Evolutionary conservation across 2,797 vertebrate species (phyloP).

Genomic region (Lates japonicus): DNA sequence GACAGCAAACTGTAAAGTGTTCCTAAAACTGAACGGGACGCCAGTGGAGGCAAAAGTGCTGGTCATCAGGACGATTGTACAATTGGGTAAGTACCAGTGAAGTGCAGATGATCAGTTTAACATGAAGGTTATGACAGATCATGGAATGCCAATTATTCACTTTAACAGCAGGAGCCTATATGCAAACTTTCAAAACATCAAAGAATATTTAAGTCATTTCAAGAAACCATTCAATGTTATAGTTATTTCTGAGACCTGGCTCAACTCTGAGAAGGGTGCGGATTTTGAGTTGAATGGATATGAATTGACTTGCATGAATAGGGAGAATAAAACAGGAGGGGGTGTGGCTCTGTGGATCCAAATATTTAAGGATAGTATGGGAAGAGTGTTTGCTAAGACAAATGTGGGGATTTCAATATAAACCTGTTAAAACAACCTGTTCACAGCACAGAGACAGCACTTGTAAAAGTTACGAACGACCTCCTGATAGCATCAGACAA

Average conservation of each 20-base stretch:
- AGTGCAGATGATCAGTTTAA: not conserved
- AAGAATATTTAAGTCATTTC: not conserved
- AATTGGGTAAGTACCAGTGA: not conserved
- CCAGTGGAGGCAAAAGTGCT: not conserved
- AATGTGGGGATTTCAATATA: not conserved
- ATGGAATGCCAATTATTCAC: no score
- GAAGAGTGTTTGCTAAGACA: not conserved
- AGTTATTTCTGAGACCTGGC: not conserved
- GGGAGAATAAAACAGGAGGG: not conserved
- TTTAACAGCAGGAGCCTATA: no score
- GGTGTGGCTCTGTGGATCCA: not conserved
- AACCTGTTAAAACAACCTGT: no score
- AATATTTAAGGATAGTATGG: not conserved
- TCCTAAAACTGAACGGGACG: not conserved
- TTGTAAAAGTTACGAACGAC: no score
- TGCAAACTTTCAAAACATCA: not conserved
- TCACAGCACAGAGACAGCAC: no score
- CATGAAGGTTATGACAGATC: no score
- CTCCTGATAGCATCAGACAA: no score
- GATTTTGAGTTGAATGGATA: constrained; percentile 3
- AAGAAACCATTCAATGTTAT: not conserved
- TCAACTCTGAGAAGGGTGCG: not conserved
- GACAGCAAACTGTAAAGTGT: not conserved
- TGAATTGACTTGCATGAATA: not conserved
- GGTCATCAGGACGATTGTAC: not conserved